Conservation (phyloP, 2,113 vertebrate genomes). For the Eudyptes chrysolophus region DNA sequence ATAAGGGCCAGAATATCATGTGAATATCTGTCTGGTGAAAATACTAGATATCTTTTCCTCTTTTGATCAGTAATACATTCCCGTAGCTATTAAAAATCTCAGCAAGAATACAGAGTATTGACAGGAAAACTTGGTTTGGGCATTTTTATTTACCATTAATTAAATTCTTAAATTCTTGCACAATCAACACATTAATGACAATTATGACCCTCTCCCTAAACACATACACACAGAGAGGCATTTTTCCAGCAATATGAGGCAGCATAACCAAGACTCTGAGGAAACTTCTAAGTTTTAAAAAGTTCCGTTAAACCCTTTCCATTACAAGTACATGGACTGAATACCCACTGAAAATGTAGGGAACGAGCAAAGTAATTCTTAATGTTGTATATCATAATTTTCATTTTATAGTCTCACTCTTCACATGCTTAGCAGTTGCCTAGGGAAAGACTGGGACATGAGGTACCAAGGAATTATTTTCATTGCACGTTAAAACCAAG, state of each 20-base stretch:
- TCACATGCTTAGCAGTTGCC: background rate
- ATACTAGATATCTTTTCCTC: background rate
- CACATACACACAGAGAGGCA: background rate
- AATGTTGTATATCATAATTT: background rate
- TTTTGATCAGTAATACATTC: background rate
- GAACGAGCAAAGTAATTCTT: background rate
- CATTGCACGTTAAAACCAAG: background rate
- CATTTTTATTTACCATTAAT: background rate
- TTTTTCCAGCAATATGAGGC: background rate
- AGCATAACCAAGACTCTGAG: background rate
- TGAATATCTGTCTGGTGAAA: background rate
- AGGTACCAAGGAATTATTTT: background rate
- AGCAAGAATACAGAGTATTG: background rate
- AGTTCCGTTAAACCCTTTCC: background rate
- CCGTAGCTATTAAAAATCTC: background rate
- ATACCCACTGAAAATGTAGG: background rate
- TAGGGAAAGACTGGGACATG: background rate
- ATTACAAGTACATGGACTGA: background rate
- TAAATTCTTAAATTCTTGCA: background rate
- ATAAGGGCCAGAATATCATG: background rate
- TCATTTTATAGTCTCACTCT: background rate
- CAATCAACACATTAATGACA: background rate
- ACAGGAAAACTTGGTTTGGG: background rate
- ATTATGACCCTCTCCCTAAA: background rate
- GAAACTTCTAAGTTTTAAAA: background rate